Conservation (phyloP, 1,140 invertebrate genomes). For the Zaprionus gabonicus region DNA sequence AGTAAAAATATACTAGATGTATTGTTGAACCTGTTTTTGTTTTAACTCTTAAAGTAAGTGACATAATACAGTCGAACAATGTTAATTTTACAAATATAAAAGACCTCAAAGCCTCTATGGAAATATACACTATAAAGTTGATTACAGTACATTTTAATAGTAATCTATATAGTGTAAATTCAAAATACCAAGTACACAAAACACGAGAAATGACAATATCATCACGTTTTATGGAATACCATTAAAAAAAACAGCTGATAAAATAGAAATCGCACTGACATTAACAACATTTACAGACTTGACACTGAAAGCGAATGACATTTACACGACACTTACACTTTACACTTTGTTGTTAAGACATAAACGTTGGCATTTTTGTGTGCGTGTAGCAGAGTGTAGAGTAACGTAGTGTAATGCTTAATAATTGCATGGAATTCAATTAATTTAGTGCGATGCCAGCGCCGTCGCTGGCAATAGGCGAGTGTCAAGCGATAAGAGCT, state of each 20-base stretch:
- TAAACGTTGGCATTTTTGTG: slow-evolving; percentile 20
- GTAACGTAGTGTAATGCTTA: slow-evolving; percentile 35
- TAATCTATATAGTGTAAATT: too few relatives aligned
- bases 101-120: not conserved
- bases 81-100: not conserved
- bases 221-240: slow-evolving; percentile 11
- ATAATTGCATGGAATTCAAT: slow-evolving; percentile 40
- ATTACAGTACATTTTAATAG: too few relatives aligned
- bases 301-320: slow-evolving; percentile 47
- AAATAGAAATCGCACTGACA: slow-evolving; percentile 15
- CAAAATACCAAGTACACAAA: too few relatives aligned
- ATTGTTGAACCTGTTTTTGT: too few relatives aligned
- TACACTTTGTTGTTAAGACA: slow-evolving; percentile 43
- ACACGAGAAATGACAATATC: not conserved
- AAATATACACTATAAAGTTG: not conserved
- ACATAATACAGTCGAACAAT: not conserved
- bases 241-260: slow-evolving; percentile 44
- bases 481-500: slow-evolving; percentile 47
- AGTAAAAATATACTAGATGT: not conserved
- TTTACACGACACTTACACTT: slow-evolving; percentile 21
- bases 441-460: slow-evolving; percentile 40
- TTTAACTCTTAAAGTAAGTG: too few relatives aligned
- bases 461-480: slow-evolving; percentile 13
- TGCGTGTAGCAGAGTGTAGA: slow-evolving; percentile 25
- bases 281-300: slow-evolving; percentile 30